A percentile compares a stretch with the other conserved stretches of the same genome.
phyloP scores from a whole-genome alignment of 2,888 invertebrate species.

The Pristionchus exspectatus region DNA sequence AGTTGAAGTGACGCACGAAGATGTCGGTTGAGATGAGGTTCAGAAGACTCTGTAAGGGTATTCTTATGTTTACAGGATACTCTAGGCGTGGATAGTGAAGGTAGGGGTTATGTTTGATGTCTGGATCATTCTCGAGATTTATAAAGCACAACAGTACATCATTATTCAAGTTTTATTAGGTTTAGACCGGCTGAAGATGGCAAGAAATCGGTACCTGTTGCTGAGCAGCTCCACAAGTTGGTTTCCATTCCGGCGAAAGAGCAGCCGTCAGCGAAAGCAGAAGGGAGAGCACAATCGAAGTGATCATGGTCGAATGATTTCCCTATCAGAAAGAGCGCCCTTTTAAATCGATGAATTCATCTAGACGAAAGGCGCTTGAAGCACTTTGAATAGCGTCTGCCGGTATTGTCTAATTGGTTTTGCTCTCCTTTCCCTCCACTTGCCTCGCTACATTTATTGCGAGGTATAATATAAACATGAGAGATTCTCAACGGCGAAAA shows the following conservation, averaged over 20 bases:
- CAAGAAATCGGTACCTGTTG: background rate
- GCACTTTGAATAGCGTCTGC: background rate
- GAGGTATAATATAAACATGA: background rate
- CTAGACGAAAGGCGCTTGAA: background rate
- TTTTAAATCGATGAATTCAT: background rate
- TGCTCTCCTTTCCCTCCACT: background rate
- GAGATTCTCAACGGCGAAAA: background rate
- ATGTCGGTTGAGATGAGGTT: conserved; percentile 12
- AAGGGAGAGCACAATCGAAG: background rate
- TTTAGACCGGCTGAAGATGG: too few relatives aligned
- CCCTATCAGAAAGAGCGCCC: background rate
- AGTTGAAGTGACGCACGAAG: conserved; percentile 9
- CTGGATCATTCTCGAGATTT: background rate
- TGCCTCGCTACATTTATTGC: background rate
- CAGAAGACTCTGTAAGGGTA: background rate
- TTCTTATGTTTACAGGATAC: background rate
- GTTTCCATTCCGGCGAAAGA: background rate
- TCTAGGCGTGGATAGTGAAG: background rate
- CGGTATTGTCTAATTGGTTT: background rate
- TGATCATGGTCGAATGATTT: background rate
- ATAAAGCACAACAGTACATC: background rate
- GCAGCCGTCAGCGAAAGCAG: background rate
- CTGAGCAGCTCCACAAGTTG: background rate
- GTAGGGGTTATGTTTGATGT: background rate
- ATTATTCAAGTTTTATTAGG: background rate